Evolutionary conservation across 1,140 invertebrate genomes (phyloP), one percentile per base, ranked within the genome.

Genomic region (Atta cephalotes): DNA sequence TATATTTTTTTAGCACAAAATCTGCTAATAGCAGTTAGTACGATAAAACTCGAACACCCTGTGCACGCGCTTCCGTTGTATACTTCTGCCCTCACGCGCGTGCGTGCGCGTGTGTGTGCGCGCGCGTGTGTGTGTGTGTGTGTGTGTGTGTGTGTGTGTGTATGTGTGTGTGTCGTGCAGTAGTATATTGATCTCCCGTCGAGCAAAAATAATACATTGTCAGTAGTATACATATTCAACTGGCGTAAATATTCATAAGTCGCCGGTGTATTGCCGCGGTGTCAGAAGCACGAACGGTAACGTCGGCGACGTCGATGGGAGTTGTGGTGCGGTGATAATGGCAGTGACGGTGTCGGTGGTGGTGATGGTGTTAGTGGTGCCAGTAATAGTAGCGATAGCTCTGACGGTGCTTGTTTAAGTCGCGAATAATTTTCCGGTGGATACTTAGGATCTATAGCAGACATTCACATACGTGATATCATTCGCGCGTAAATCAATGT

Each of bases 241-340:
- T 71, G 82, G 63, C 80, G 92, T 95, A 94, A 94, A 94, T 94
- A 95, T 95, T 95, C 94, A 95, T 94, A 93, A 94, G 93, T 92
- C 87, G 76, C 80, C 81, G 68, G 88, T 91, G 91, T 89, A 92
- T 92, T 91, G 90, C 88, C 91, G 89, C 92, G 89, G 88, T 91
- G 92, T 92, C 90, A 78, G 70, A 49, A 60, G 85, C 87, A 85
- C 78, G 58, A 72, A 60, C 63, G 82, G 74, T 81, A 85, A 78
- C 84, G 68, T 78, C 25, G 70, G 53, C 68, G 56, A 58, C 65
- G 16, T 45, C 84, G 74, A 63, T 62, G 84, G 66, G 62, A 45
- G 39, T 56, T 71, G 49, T n/a, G 39, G 72, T n/a, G 68, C 76
- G 65, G 39, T 56, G 77, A 68, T 88, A 81, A 81, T 72, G 66